Evolutionary conservation across 2,888 invertebrate species (phyloP), one percentile per base, ranked within the genome.

Genomic region (Tetanocera ferruginea): DNA sequence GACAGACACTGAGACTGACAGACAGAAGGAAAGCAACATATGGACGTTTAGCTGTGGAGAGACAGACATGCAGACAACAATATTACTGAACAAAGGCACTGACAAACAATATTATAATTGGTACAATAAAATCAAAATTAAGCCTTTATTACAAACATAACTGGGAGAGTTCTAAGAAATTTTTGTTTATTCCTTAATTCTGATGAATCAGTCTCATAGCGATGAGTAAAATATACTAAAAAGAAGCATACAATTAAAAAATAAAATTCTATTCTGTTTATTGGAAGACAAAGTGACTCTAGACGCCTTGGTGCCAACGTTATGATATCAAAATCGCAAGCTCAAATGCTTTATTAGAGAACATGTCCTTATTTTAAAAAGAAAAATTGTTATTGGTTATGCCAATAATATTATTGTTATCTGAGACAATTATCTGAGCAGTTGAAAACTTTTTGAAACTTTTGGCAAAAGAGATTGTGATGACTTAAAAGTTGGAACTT

Each of bases 1-100:
- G 37, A 74, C 43, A 76, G 66, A 55, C 25, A 52, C 60, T 49
- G 37, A 55, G 72, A 19, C 37, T 66, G 57, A 64, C 71, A 55
- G 57, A 62, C 67, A 60, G 23, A 67, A n/a, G 57, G 23, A 62
- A 17, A 25, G 2, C 25, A 28, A 60, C 57, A 19, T 43, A 43
- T 43, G 43, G 43, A 43, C 43, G 43, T 14, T 11, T 43, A 69
- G 31, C 0, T 52, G 37, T 19, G 23, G 52, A 52, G 52, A 66
- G 66, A 69, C 69, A 51, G 70, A 62, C 23, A 51, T 37, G 55
- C 55, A 72, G 72, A 64, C 72, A 31, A 23, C 23, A 17, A 62
- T 28, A n/a, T 5, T 2, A 57, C 9, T 4, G 25, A 62, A 62
- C 62, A 62, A 23, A 62, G 55, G 23, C 3, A 55, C n/a, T 23